Base-by-base conservation (phyloP, 2,113 vertebrate species). In the Mastomys natalensis region DNA sequence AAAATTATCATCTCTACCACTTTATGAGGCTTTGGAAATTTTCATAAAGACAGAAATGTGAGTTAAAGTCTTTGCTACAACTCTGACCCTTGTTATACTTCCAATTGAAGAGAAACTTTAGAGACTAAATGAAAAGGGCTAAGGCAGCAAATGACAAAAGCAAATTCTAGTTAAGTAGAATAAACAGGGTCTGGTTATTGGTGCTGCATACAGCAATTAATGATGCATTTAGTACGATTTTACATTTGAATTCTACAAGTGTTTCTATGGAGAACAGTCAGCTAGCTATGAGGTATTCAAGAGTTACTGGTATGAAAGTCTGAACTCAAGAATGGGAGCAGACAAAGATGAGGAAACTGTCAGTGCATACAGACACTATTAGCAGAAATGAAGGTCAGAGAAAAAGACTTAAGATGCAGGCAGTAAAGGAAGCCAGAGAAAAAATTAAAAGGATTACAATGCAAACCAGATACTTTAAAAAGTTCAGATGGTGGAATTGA, bases 401-500 rank as follows among this genome's bases (percentile, higher is more conserved):
- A 17, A 43, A 37, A 53, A 81, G 43, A 43, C 51, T 62, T 64
- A 73, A 78, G 16, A 77, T 26, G 17, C 19, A 29, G 7, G 1
- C 34, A 53, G 31, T 51, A 22, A 84, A 58, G 45, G 11, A 76
- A 78, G 15, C 0, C 62, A 66, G 64, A 74, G 64, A 60, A 60
- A 48, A 7, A 7, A 55, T 55, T 51, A 4, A 29, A 74, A 7
- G 43, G 84, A 31, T 58, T 31, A 85, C 43, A 66, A 68, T 48
- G 62, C 1, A 15, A 89, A 88, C 19, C 37, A 74, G 24, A 34
- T 22, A 43, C 55, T 82, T 76, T 7, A 58, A 55, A 82, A 40
- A 40, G 6, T 40, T 51, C 3, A 7, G 12, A 16, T 48, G 34
- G 2, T 1, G 3, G 17, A n/a, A 17, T n/a, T 40, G 5, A 6